Evolutionary conservation across 2,113 vertebrate genomes (phyloP).

Genomic region (Tetrax tetrax): DNA sequence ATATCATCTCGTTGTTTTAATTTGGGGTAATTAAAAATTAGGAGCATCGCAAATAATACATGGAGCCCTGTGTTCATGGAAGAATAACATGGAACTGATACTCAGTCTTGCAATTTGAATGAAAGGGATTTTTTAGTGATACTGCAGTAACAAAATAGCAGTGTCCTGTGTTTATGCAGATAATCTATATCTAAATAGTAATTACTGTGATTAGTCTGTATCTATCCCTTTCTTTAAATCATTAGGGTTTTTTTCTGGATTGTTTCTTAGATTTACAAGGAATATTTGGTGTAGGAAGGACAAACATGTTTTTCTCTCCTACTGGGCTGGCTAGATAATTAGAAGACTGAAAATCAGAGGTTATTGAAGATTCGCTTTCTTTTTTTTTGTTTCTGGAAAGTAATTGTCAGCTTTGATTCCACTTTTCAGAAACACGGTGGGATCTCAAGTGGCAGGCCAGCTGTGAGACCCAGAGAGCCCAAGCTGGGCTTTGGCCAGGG

Average conservation of each 20-base stretch:
- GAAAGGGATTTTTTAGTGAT: not conserved
- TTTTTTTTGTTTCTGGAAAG: not conserved
- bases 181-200: conserved; percentile 20
- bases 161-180: not conserved
- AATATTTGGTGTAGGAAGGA: conserved; percentile 24
- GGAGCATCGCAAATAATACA: conserved; percentile 65
- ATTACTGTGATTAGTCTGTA: conserved; percentile 1
- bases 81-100: conserved; percentile 26
- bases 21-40: conserved; percentile 67
- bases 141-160: not conserved
- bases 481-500: not conserved
- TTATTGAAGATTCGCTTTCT: not conserved
- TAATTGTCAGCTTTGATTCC: not conserved
- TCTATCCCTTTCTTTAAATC: not conserved
- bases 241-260: not conserved
- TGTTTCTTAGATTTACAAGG: not conserved
- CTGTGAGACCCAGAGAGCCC: not conserved
- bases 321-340: not conserved
- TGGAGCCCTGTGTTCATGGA: conserved; percentile 1
- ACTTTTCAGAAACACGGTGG: not conserved
- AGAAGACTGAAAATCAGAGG: conserved; percentile 10
- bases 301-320: conserved; percentile 34
- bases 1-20: conserved; percentile 40
- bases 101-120: not conserved
- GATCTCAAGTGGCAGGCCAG: not conserved